phyloP scores from a whole-genome alignment of 2,113 vertebrate genomes.

The Cichladusa arquata region DNA sequence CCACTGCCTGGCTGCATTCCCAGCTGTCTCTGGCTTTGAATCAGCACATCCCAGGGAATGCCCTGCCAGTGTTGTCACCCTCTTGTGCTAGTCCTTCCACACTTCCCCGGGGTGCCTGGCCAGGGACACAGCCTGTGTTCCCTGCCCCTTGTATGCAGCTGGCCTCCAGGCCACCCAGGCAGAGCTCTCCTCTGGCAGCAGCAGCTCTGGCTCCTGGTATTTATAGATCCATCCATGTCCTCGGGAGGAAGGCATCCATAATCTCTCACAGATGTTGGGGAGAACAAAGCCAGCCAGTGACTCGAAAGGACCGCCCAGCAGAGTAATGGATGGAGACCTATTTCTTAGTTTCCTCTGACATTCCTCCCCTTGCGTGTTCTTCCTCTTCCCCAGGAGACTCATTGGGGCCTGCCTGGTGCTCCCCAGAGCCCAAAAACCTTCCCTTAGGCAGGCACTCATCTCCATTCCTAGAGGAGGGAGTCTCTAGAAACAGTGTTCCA shows the following conservation, averaged over 20 bases:
- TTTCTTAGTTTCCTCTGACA: conserved; percentile 24
- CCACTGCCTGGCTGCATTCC: rapidly evolving
- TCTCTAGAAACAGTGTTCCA: background rate
- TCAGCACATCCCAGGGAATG: background rate
- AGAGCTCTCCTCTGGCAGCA: conserved; percentile 29
- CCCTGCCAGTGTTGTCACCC: background rate
- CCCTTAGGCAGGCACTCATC: background rate
- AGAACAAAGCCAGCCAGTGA: conserved; percentile 68
- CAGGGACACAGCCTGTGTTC: background rate
- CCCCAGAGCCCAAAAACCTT: background rate
- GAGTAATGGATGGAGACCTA: conserved; percentile 29
- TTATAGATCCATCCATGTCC: conserved; percentile 47
- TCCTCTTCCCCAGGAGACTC: background rate
- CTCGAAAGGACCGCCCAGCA: background rate
- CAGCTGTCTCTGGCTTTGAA: background rate
- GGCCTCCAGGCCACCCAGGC: conserved; percentile 62
- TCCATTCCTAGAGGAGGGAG: rapidly evolving
- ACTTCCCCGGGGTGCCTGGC: rapidly evolving
- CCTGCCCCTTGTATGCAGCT: rapidly evolving
- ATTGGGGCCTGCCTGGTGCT: background rate
- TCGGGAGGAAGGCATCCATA: background rate
- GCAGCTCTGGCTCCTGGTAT: background rate
- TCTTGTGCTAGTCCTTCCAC: background rate
- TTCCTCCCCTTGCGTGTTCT: background rate
- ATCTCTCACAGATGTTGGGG: conserved; percentile 69